Evolutionary conservation across 2,113 vertebrate genomes (phyloP).

Genomic region (Peucedramus taeniatus): DNA sequence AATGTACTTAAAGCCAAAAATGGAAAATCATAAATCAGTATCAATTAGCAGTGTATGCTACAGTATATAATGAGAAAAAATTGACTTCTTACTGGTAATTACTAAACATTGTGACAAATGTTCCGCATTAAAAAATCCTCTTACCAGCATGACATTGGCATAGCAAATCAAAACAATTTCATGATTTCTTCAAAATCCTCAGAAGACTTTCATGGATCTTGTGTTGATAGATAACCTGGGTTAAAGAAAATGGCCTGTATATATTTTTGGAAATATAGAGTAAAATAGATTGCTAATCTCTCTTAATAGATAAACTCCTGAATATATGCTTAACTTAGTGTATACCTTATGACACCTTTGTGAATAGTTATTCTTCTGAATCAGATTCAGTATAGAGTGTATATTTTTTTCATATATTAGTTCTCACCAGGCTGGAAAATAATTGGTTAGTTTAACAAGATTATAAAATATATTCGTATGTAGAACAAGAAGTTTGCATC

Average conservation of each 20-base stretch:
- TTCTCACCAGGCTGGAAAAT: background rate
- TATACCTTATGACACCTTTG: background rate
- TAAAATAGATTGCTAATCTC: background rate
- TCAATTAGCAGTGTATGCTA: background rate
- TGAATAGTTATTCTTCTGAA: background rate
- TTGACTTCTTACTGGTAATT: background rate
- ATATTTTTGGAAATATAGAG: background rate
- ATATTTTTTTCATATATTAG: background rate
- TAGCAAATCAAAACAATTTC: background rate
- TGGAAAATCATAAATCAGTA: background rate
- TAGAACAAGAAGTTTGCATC: background rate
- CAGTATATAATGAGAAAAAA: background rate
- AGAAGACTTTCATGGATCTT: background rate
- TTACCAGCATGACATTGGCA: background rate
- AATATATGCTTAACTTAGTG: background rate
- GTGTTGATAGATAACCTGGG: background rate
- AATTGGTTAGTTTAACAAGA: background rate
- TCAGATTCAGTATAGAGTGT: background rate
- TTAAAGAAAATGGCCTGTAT: background rate
- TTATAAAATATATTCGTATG: background rate
- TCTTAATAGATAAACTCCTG: background rate
- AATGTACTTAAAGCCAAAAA: background rate
- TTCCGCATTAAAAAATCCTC: background rate
- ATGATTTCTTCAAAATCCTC: background rate
- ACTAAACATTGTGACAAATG: background rate